Evolutionary conservation across 2,797 vertebrate species (phyloP).

Genomic region (Channa striata): DNA sequence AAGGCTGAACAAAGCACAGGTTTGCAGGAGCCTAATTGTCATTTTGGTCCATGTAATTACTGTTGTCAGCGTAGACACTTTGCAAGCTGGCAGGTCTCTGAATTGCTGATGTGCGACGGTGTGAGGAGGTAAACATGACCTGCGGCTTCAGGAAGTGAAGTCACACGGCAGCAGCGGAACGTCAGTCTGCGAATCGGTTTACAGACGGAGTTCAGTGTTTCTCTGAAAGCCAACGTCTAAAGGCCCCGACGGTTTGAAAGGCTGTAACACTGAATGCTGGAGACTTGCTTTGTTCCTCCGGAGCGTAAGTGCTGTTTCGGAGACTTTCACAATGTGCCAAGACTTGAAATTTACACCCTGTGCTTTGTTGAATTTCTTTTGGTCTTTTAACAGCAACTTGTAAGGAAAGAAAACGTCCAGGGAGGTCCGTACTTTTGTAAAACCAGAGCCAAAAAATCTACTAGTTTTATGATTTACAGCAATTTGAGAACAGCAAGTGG

Average conservation of each 20-base stretch:
- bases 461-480: slow-evolving; percentile 24
- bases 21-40: slow-evolving; percentile 69
- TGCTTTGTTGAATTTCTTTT: slow-evolving; percentile 24
- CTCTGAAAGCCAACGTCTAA: too few species aligned
- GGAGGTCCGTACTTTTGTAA: neutral
- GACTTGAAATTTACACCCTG: slow-evolving; percentile 26
- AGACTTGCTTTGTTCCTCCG: neutral
- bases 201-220: too few species aligned
- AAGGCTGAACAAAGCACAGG: slow-evolving; percentile 58
- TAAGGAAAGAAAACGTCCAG: neutral
- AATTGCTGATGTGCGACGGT: slow-evolving; percentile 59
- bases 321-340: slow-evolving; percentile 23
- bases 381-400: slow-evolving; percentile 2
- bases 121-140: slow-evolving; percentile 54
- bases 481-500: slow-evolving; percentile 21
- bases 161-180: neutral
- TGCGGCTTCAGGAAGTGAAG: slow-evolving; percentile 21
- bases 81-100: slow-evolving; percentile 57
- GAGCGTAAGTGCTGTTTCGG: neutral
- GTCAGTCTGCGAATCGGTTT: neutral
- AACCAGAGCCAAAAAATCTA: neutral
- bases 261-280: neutral
- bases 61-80: slow-evolving; percentile 68
- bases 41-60: slow-evolving; percentile 81
- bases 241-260: neutral